phyloP scores from a whole-genome alignment of 2,113 vertebrate species.

The Salvelinus fontinalis region DNA sequence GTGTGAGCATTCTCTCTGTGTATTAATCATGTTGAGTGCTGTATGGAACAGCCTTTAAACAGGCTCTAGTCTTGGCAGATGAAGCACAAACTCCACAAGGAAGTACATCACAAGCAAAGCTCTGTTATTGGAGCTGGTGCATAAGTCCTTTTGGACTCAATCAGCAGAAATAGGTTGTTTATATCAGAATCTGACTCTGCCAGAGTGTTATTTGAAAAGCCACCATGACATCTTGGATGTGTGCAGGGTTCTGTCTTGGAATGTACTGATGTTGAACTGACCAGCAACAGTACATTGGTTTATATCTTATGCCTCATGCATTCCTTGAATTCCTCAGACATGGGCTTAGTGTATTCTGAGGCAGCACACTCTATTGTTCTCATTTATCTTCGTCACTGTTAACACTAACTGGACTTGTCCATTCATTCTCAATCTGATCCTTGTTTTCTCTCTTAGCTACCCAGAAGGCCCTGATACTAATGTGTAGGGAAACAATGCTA shows the following conservation, averaged over 20 bases:
- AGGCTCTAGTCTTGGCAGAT: constrained; percentile 53
- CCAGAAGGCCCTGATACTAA: not conserved
- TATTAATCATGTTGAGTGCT: constrained; percentile 65
- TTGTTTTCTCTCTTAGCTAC: not conserved
- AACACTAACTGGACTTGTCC: not conserved
- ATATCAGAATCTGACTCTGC: constrained; percentile 5
- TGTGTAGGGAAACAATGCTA: not conserved
- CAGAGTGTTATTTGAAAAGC: constrained; percentile 24
- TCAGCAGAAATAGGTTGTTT: constrained; percentile 28
- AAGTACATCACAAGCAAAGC: constrained; percentile 48
- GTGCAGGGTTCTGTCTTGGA: constrained; percentile 18
- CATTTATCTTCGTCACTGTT: not conserved
- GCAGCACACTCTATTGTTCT: not conserved
- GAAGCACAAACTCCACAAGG: constrained; percentile 35
- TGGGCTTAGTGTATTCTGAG: not conserved
- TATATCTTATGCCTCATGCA: not conserved
- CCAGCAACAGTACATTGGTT: not conserved
- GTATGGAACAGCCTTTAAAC: constrained; percentile 46
- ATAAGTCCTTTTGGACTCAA: constrained; percentile 33
- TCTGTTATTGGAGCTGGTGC: constrained; percentile 42
- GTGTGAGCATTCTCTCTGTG: not conserved
- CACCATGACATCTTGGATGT: constrained; percentile 3
- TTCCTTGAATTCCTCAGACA: not conserved
- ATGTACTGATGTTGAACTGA: constrained; percentile 13
- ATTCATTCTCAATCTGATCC: not conserved